Conservation (phyloP, 2,888 invertebrate species). For the Drosophila meridionalis region DNA sequence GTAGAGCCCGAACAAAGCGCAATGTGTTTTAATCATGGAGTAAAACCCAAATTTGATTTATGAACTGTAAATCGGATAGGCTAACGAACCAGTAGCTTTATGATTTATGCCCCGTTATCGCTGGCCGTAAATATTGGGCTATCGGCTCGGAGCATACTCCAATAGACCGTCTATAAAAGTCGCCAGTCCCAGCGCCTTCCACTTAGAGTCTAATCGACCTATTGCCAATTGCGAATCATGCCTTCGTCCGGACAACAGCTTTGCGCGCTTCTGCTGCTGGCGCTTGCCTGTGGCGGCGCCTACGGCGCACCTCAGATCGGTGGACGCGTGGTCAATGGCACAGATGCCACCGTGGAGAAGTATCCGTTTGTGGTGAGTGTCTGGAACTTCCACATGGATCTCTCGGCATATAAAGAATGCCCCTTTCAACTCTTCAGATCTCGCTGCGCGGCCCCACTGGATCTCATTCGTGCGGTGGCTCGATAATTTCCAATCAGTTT, state of each 20-base stretch:
- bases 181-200: not conserved
- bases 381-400: accelerated
- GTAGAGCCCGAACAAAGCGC: not conserved
- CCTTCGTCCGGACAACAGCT: slow-evolving; percentile 12
- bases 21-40: slow-evolving; percentile 1
- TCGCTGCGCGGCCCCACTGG: slow-evolving; percentile 71
- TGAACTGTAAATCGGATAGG: slow-evolving; percentile 25
- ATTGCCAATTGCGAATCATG: slow-evolving; percentile 20
- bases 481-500: slow-evolving; percentile 70
- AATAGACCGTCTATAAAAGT: slow-evolving; percentile 39
- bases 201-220: slow-evolving; percentile 4
- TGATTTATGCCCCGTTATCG: slow-evolving; percentile 46
- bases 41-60: not conserved
- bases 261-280: slow-evolving; percentile 35
- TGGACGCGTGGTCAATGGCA: slow-evolving; percentile 82
- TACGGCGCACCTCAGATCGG: slow-evolving; percentile 53
- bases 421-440: slow-evolving; percentile 31
- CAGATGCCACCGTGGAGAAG: slow-evolving; percentile 63
- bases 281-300: slow-evolving; percentile 26
- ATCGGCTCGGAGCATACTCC: slow-evolving; percentile 15
- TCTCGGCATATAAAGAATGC: not conserved
- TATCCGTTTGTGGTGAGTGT: slow-evolving; percentile 80
- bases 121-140: slow-evolving; percentile 46
- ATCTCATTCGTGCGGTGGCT: slow-evolving; percentile 77
- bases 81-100: not conserved